Percentiles rank a stretch among this genome's conserved stretches.
Evolutionary conservation across 1,140 invertebrate genomes (phyloP).

Genomic region (Drosophila suzukii): DNA sequence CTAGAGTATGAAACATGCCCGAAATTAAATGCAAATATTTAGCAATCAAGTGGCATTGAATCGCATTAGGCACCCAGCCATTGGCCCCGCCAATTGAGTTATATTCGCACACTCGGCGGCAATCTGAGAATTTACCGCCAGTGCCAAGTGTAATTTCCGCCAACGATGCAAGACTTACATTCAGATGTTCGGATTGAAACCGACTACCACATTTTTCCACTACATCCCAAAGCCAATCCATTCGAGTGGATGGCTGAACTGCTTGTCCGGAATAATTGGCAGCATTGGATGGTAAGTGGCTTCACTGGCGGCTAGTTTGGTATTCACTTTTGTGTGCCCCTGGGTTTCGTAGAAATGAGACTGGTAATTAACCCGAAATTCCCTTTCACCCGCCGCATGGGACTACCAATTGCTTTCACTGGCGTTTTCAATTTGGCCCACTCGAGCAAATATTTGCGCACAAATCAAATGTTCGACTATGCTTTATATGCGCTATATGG

Average conservation of each 20-base stretch:
- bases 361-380: constrained; percentile 40
- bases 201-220: constrained; percentile 16
- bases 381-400: constrained; percentile 17
- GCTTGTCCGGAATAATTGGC: constrained; percentile 38
- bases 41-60: constrained; percentile 38
- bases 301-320: constrained; percentile 8
- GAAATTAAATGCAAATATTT: constrained; percentile 68
- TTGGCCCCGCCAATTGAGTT: constrained; percentile 30
- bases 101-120: constrained; percentile 30
- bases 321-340: constrained; percentile 10
- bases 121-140: constrained; percentile 28
- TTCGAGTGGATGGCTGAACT: constrained; percentile 5
- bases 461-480: constrained; percentile 45
- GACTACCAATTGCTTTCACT: constrained; percentile 31
- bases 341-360: constrained; percentile 8
- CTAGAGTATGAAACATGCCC: constrained; percentile 23
- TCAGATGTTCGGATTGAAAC: too few relatives aligned
- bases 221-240: constrained; percentile 3
- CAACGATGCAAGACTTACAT: constrained; percentile 8
- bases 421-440: constrained; percentile 40
- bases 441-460: constrained; percentile 40
- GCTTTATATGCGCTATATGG: background rate
- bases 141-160: constrained; percentile 53
- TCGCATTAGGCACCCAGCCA: constrained; percentile 8
- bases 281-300: constrained; percentile 30